phyloP scores from a whole-genome alignment of 2,113 vertebrate species.

The Tupaia tana region DNA sequence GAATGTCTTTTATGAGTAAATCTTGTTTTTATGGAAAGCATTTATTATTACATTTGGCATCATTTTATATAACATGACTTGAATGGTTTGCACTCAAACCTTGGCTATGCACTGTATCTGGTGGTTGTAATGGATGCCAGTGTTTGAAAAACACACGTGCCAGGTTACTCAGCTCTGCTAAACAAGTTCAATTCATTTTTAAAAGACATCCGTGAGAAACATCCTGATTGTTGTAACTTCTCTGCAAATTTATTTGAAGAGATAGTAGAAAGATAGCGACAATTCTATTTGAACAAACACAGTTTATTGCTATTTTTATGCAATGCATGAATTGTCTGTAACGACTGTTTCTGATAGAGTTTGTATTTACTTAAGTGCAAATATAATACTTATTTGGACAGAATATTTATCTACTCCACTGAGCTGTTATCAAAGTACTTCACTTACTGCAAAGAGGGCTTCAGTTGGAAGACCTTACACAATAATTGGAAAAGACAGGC shows the following conservation, averaged over 20 bases:
- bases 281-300: conserved; percentile 27
- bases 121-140: background rate
- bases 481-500: background rate
- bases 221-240: background rate
- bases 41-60: conserved; percentile 53
- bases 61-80: conserved; percentile 50
- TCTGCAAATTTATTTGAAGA: conserved; percentile 56
- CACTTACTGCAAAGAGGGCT: background rate
- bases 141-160: conserved; percentile 27
- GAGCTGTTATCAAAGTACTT: background rate
- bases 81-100: conserved; percentile 49
- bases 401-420: background rate
- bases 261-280: background rate
- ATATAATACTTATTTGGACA: background rate
- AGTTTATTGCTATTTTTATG: background rate
- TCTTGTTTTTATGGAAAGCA: conserved; percentile 57
- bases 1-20: conserved; percentile 54
- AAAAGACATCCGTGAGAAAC: background rate
- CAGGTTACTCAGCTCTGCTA: background rate
- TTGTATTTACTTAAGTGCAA: conserved; percentile 31
- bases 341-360: conserved; percentile 14
- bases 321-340: background rate
- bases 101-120: background rate
- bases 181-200: conserved; percentile 27
- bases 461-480: background rate